Base-by-base conservation (phyloP, 2,113 vertebrate genomes). In the Catharus fuscescens region DNA sequence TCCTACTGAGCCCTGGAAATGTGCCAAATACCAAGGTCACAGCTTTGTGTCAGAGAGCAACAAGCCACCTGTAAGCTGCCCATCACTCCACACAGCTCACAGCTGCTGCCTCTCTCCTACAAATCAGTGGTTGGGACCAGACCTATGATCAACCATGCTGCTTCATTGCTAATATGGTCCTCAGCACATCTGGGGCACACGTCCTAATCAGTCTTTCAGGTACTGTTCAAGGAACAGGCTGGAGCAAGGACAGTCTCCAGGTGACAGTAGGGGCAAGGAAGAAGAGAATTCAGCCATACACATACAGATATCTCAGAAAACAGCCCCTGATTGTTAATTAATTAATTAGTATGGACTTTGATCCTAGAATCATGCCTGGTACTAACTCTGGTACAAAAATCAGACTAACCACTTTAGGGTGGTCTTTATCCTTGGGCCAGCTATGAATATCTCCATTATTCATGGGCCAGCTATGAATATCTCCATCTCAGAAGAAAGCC, bases 321-420 rank as follows among this genome's bases (percentile, higher is more conserved):
- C 14, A 64, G 34, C 0, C 3, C 14, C 25, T 38, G 23, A 6
- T 59, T 3, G 1, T 59, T 53, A 24, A 29, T 34, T n/a, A 53
- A 25, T 61, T 28, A 53, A 25, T 61, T 28, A 57, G 15, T 11
- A 31, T 5, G 44, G 52, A 38, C 31, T 54, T 78, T 17, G 10
- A 45, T 45, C 26, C 36, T 60, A 40, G 5, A 45, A 23, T 42
- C 18, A 66, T 25, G 8, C 10, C 5, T 4, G 4, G 4, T 24
- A 26, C 25, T 53, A 34, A 25, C n/a, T 86, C 31, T 64, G 20
- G 10, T 31, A 32, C 26, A 50, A 64, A 74, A 71, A 82, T 20
- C 32, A 60, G 2, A 2, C 4, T 54, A 59, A 64, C 16, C 20
- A 29, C 0, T 0, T 34, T 26, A 71, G 12, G 12, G 10, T 48